Conservation (phyloP, 2,888 invertebrate genomes). For the Caenorhabditis japonica region DNA sequence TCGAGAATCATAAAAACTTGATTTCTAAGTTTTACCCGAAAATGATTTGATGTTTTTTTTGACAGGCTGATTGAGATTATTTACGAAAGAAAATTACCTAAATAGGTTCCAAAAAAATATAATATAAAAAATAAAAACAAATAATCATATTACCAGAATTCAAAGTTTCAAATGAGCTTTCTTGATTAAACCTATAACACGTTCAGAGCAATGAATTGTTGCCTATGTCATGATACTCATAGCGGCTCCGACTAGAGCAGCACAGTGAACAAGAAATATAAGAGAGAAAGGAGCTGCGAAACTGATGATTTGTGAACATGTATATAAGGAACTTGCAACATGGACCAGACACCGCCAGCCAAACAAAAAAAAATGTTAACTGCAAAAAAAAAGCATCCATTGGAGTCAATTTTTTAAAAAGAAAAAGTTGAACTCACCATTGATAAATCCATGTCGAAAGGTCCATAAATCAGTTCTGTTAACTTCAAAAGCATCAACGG, state of each 20-base stretch:
- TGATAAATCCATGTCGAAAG: constrained; percentile 57
- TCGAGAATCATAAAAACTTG: not conserved
- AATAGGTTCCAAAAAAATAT: constrained; percentile 3
- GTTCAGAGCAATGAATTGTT: constrained; percentile 54
- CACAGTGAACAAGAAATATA: constrained; percentile 52
- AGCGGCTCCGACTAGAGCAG: constrained; percentile 53
- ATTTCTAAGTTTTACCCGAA: constrained; percentile 6
- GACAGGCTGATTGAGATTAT: constrained; percentile 2
- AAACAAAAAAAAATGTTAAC: constrained; percentile 82
- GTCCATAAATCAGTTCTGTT: constrained; percentile 47
- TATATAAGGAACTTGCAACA: constrained; percentile 95
- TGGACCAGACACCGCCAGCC: constrained; percentile 94
- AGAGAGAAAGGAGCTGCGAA: constrained; percentile 78
- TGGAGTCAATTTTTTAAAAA: too few relatives aligned
- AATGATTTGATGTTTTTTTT: constrained; percentile 7
- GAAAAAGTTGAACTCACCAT: constrained; percentile 55
- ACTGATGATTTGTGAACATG: constrained; percentile 90
- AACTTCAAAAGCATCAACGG: constrained; percentile 63
- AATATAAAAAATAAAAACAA: not conserved
- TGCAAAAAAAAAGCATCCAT: constrained; percentile 32
- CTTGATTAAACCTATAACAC: not conserved
- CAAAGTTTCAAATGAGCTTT: not conserved
- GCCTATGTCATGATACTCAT: constrained; percentile 64
- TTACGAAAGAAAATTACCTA: not conserved
- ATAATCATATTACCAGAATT: constrained; percentile 25